Evolutionary conservation across 2,113 vertebrate species (phyloP).

Genomic region (Atractosteus spatula): DNA sequence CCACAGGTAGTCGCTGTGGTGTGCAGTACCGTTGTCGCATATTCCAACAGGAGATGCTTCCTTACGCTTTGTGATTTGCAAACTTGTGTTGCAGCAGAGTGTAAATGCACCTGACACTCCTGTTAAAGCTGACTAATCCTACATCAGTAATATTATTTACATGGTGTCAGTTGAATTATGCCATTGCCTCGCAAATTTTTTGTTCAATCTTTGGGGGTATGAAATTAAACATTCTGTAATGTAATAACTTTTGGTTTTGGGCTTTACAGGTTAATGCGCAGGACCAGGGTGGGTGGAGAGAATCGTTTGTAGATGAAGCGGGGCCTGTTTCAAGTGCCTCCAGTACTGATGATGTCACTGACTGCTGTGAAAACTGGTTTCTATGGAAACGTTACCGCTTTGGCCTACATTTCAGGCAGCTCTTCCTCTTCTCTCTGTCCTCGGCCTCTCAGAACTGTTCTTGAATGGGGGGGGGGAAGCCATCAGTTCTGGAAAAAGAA

Average conservation of each 20-base stretch:
- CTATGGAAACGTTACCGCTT: slow-evolving; percentile 82
- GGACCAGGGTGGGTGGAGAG: slow-evolving; percentile 88
- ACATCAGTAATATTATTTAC: no score
- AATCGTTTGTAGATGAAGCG: slow-evolving; percentile 78
- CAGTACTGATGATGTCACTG: slow-evolving; percentile 77
- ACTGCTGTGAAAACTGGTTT: slow-evolving; percentile 82
- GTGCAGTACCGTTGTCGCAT: no score
- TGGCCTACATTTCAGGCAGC: slow-evolving; percentile 88
- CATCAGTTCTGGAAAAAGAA: slow-evolving; percentile 37
- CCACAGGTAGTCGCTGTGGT: no score
- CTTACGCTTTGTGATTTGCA: no score
- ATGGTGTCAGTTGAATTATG: no score
- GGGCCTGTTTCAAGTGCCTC: slow-evolving; percentile 54
- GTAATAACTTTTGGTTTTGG: neutral
- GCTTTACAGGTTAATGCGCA: slow-evolving; percentile 73
- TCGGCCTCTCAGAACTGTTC: slow-evolving; percentile 26
- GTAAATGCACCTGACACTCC: no score
- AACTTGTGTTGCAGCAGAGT: no score
- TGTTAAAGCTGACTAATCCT: no score
- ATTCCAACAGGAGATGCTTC: no score
- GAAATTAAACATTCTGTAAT: no score
- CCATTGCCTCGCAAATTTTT: no score
- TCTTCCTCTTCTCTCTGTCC: slow-evolving; percentile 61
- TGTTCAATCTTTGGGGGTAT: no score
- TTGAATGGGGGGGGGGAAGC: slow-evolving; percentile 35